Percentiles rank a stretch among this genome's conserved stretches.
Conservation (phyloP, 2,797 vertebrate genomes). For the Rhynchotus rufescens region DNA sequence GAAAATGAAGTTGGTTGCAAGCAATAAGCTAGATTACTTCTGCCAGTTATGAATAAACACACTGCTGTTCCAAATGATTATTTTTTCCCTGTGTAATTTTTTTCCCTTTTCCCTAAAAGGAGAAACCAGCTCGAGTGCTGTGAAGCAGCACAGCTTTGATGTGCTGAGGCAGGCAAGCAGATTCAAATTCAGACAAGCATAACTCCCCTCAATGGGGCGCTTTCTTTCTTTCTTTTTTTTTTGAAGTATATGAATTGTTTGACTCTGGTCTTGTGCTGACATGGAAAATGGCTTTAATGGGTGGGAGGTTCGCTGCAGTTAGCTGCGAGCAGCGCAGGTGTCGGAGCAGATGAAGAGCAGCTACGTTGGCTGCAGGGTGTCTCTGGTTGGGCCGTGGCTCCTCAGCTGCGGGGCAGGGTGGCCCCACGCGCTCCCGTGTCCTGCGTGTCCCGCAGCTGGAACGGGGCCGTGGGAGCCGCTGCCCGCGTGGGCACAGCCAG, state of each 20-base stretch:
- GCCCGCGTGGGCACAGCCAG: too few relatives aligned
- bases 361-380: background rate
- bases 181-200: rapidly evolving
- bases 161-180: rapidly evolving
- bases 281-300: background rate
- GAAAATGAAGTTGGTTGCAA: background rate
- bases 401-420: background rate
- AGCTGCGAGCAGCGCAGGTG: background rate
- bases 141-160: rapidly evolving
- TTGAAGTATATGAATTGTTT: too few relatives aligned
- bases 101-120: rapidly evolving
- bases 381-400: background rate
- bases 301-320: too few relatives aligned
- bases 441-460: too few relatives aligned
- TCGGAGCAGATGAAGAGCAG: background rate
- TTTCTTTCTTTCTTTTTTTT: too few relatives aligned
- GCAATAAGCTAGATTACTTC: background rate
- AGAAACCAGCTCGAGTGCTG: background rate
- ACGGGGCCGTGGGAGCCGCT: too few relatives aligned
- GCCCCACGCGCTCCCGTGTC: background rate
- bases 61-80: rapidly evolving
- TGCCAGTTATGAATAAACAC: background rate
- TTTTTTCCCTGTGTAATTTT: rapidly evolving
- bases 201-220: too few relatives aligned
- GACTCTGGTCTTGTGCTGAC: background rate